A percentile compares a stretch with the other conserved stretches of the same genome.
Conservation (phyloP, 1,140 invertebrate species). For the Drusus annulatus region DNA sequence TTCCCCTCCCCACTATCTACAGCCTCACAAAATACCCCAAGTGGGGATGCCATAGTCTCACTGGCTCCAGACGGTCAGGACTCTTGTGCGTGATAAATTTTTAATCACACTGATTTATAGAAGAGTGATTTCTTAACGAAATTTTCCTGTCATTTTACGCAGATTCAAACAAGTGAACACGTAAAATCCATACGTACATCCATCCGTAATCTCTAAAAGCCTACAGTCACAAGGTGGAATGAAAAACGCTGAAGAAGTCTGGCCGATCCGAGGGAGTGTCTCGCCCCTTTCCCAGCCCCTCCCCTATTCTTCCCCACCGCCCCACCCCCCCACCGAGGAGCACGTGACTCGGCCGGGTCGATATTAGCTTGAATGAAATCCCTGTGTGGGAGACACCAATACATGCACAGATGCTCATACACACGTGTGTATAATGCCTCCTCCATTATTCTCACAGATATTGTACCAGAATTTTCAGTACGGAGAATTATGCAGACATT, state of each 20-base stretch:
- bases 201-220: neutral
- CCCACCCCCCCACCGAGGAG: neutral
- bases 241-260: neutral
- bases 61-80: too few species aligned
- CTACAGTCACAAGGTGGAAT: neutral
- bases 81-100: too few species aligned
- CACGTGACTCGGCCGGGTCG: conserved; percentile 23
- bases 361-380: conserved; percentile 47
- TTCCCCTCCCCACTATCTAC: too few species aligned
- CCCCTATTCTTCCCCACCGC: neutral
- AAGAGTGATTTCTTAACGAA: too few species aligned
- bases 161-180: too few species aligned
- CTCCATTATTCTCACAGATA: too few species aligned
- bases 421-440: neutral
- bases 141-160: too few species aligned
- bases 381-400: conserved; percentile 21
- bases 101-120: too few species aligned
- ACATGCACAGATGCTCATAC: neutral
- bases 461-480: neutral
- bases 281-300: conserved; percentile 5
- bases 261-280: conserved; percentile 2
- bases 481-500: neutral
- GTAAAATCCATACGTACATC: too few species aligned
- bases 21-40: too few species aligned
- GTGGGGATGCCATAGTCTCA: too few species aligned